A percentile compares a stretch with the other conserved stretches of the same genome.
Conservation (phyloP, 1,140 invertebrate genomes). For the Rhagoletis zephyria region DNA sequence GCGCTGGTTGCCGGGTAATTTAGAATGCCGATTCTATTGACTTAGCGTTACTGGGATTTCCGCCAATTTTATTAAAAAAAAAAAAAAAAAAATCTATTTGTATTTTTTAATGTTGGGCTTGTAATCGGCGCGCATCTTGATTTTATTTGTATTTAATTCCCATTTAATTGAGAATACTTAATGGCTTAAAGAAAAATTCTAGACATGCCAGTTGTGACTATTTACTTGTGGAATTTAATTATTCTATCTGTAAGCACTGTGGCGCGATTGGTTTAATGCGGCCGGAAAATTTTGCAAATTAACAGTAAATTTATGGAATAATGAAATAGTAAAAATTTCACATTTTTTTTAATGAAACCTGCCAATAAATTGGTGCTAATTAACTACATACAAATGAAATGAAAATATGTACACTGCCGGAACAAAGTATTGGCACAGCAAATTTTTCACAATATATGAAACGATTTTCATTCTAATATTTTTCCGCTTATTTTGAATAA, state of each 20-base stretch:
- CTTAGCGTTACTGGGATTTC: background rate
- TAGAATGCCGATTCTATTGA: background rate
- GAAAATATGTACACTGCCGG: too few relatives aligned
- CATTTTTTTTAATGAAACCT: too few relatives aligned
- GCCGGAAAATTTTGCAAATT: too few relatives aligned
- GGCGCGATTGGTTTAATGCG: too few relatives aligned
- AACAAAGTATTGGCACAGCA: too few relatives aligned
- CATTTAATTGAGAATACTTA: conserved; percentile 1
- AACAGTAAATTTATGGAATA: too few relatives aligned
- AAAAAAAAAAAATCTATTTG: background rate
- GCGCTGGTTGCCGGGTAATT: conserved; percentile 16
- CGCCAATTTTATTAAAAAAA: background rate
- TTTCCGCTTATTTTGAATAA: too few relatives aligned
- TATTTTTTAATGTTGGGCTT: background rate
- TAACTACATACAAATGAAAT: too few relatives aligned
- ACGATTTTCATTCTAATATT: too few relatives aligned
- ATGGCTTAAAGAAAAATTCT: conserved; percentile 27
- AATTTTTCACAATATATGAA: too few relatives aligned
- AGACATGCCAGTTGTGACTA: background rate
- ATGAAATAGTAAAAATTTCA: too few relatives aligned
- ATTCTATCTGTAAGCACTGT: background rate
- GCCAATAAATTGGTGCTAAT: too few relatives aligned
- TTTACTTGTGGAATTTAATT: background rate
- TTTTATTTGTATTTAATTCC: conserved; percentile 13
- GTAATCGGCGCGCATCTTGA: conserved; percentile 14